Conservation (phyloP, 1,140 invertebrate species). For the Drosophila serrata region DNA sequence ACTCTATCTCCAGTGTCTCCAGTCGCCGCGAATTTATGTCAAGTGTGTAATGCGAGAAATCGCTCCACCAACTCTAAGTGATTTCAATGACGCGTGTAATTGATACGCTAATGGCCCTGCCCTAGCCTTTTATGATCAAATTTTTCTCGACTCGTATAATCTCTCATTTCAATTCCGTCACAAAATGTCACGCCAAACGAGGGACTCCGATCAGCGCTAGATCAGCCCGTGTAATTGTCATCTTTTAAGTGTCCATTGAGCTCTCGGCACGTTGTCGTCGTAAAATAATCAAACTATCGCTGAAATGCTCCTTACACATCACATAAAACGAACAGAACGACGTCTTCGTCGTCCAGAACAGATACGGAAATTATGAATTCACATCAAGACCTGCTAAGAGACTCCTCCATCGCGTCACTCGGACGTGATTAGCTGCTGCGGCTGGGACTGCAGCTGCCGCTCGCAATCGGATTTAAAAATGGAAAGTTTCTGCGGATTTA, state of each 20-base stretch:
- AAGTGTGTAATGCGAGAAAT: conserved; percentile 38
- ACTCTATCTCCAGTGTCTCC: conserved; percentile 20
- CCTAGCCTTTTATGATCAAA: conserved; percentile 9
- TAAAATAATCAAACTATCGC: conserved; percentile 77
- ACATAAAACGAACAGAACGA: conserved; percentile 44
- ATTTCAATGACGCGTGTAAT: conserved; percentile 19
- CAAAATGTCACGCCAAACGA: conserved; percentile 20
- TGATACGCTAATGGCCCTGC: conserved; percentile 30
- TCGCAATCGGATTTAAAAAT: conserved; percentile 35
- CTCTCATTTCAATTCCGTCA: conserved; percentile 19
- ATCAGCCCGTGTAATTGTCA: conserved; percentile 33
- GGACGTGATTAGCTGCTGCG: conserved; percentile 51
- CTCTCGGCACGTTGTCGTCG: conserved; percentile 72
- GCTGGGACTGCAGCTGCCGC: conserved; percentile 27
- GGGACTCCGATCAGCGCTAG: conserved; percentile 17
- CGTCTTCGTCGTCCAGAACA: conserved; percentile 18
- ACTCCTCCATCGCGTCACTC: conserved; percentile 2
- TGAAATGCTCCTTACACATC: conserved; percentile 72
- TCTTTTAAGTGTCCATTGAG: conserved; percentile 30
- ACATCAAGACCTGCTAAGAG: conserved; percentile 49
- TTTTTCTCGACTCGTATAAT: conserved; percentile 1
- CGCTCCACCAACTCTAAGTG: conserved; percentile 2
- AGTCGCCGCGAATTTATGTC: conserved; percentile 15
- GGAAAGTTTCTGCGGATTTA: conserved; percentile 38
- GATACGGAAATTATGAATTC: conserved; percentile 60